Evolutionary conservation across 2,113 vertebrate species (phyloP).

Genomic region (Sceloporus undulatus): DNA sequence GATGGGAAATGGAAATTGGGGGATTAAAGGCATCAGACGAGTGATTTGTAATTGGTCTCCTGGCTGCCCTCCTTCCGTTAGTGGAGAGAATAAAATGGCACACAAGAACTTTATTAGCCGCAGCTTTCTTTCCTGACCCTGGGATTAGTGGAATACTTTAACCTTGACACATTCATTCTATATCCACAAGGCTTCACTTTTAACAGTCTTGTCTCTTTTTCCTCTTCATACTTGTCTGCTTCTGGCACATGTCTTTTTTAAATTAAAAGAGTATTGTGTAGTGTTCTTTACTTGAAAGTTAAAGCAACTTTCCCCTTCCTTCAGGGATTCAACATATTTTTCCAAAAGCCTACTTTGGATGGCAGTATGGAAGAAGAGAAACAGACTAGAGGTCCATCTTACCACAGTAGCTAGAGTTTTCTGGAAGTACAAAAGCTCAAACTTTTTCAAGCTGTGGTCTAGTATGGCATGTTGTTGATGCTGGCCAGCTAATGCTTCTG

Average conservation of each 20-base stretch:
- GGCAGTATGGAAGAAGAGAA: constrained; percentile 7
- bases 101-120: constrained; percentile 72
- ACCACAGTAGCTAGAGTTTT: background rate
- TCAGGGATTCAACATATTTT: constrained; percentile 20
- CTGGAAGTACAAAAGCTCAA: background rate
- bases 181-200: constrained; percentile 62
- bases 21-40: constrained; percentile 79
- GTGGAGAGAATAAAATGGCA: constrained; percentile 67
- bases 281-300: background rate
- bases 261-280: constrained; percentile 57
- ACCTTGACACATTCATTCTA: constrained; percentile 75
- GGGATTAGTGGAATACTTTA: constrained; percentile 78
- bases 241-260: constrained; percentile 63
- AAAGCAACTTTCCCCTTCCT: constrained; percentile 22
- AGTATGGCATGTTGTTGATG: too few relatives aligned
- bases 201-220: constrained; percentile 54
- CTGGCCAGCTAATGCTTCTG: background rate
- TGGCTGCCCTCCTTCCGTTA: constrained; percentile 65
- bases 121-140: constrained; percentile 69
- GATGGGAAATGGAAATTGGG: constrained; percentile 77
- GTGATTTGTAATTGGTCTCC: constrained; percentile 82
- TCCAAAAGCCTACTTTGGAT: background rate
- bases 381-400: too few relatives aligned
- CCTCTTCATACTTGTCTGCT: constrained; percentile 64
- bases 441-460: background rate